Evolutionary conservation across 2,888 invertebrate species (phyloP).

Genomic region (Eueremaeus valkanovi): DNA sequence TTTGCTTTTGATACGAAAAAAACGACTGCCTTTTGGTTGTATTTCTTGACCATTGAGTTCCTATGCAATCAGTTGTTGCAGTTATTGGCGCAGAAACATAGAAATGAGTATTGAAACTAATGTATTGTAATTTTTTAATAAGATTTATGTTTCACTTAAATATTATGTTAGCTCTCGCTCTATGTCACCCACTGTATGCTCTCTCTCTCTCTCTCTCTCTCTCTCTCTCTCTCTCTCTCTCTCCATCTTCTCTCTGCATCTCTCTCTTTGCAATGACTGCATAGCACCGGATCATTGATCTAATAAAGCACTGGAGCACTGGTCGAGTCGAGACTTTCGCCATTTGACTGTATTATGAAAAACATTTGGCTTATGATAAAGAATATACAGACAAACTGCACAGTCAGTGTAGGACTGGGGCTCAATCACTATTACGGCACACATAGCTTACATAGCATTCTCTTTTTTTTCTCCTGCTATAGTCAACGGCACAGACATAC

Average conservation of each 20-base stretch:
- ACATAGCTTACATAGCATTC: no score
- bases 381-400: background rate
- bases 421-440: background rate
- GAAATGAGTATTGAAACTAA: conserved; percentile 13
- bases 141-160: background rate
- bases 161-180: background rate
- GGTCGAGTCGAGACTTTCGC: background rate
- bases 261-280: background rate
- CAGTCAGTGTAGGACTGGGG: background rate
- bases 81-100: background rate
- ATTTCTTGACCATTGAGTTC: background rate
- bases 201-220: background rate
- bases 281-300: conserved; percentile 22
- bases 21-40: no score
- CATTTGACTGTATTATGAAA: conserved; percentile 26
- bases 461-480: no score
- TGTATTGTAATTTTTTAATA: conserved; percentile 3
- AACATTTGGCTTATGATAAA: background rate
- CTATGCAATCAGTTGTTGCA: background rate
- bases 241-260: background rate
- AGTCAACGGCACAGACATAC: background rate
- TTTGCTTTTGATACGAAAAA: no score
- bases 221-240: background rate
- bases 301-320: conserved; percentile 18
- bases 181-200: background rate